These are phyloP conservation scores for Platycercus adscitus DNA, from an alignment of 2,113 vertebrate genomes.

Conservation along the genomic window DNA sequence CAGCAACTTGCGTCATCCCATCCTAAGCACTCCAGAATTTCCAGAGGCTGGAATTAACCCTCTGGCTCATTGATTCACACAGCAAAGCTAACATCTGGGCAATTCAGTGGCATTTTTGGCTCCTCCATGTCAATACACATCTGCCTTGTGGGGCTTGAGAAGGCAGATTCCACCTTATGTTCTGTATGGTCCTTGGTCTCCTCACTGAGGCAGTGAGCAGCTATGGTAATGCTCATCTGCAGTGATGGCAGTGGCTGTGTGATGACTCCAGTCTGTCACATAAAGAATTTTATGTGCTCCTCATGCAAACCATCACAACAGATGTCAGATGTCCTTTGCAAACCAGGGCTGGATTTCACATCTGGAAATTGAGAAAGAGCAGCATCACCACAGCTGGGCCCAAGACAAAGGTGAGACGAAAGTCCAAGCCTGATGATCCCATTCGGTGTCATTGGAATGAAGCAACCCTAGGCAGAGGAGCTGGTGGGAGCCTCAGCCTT, in stretches of 20 bases:
- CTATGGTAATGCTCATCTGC: fast-evolving
- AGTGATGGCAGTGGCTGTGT: background rate
- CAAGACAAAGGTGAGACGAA: background rate
- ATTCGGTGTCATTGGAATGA: background rate
- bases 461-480: background rate
- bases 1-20: background rate
- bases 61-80: background rate
- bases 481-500: background rate
- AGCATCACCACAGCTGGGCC: background rate
- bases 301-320: background rate
- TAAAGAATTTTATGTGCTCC: background rate
- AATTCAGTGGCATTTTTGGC: background rate
- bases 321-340: slow-evolving; percentile 6
- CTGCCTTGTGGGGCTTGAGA: fast-evolving
- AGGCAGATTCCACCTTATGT: background rate
- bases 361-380: background rate
- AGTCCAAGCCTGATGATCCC: background rate
- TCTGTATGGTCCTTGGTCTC: background rate
- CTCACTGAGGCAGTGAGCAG: background rate
- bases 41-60: slow-evolving; percentile 18
- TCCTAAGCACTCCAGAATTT: background rate
- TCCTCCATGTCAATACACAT: background rate
- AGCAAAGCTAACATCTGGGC: background rate
- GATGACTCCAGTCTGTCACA: background rate
- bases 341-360: background rate